Evolutionary conservation across 2,797 vertebrate species (phyloP).

Genomic region (Meriones psammophilus): DNA sequence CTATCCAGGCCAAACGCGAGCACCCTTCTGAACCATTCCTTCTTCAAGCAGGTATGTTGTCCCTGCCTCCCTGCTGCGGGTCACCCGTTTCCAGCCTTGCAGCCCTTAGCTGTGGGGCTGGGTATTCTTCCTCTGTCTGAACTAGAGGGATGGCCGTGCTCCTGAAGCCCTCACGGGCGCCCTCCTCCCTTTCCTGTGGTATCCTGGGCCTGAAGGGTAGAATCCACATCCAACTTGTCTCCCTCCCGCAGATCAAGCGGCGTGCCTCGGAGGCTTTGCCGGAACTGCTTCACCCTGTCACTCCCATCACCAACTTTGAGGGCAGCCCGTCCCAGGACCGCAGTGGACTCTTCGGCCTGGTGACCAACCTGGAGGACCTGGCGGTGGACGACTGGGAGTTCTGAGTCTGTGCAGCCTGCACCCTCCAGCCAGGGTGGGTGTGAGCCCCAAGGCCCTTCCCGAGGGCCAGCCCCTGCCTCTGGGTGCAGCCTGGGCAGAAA

Average conservation of each 20-base stretch:
- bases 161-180: neutral
- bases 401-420: constrained; percentile 84
- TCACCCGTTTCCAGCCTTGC: neutral
- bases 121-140: neutral
- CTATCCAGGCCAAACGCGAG: constrained; percentile 93
- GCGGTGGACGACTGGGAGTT: constrained; percentile 99
- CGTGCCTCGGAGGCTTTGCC: constrained; percentile 95
- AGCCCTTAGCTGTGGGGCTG: neutral
- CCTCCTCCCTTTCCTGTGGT: neutral
- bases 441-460: constrained; percentile 68
- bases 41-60: constrained; percentile 97
- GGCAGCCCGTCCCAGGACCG: constrained; percentile 89
- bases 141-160: neutral
- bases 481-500: constrained; percentile 37
- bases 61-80: neutral
- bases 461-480: constrained; percentile 65
- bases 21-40: constrained; percentile 94
- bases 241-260: constrained; percentile 93
- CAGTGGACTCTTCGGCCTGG: constrained; percentile 93
- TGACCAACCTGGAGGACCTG: constrained; percentile 94
- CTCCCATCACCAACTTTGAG: constrained; percentile 93
- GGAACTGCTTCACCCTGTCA: constrained; percentile 94
- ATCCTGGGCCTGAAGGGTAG: constrained; percentile 14
- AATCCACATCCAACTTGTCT: neutral
- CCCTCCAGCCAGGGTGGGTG: constrained; percentile 49